Conservation (phyloP, 2,888 invertebrate species). For the Orthosia incerta region DNA sequence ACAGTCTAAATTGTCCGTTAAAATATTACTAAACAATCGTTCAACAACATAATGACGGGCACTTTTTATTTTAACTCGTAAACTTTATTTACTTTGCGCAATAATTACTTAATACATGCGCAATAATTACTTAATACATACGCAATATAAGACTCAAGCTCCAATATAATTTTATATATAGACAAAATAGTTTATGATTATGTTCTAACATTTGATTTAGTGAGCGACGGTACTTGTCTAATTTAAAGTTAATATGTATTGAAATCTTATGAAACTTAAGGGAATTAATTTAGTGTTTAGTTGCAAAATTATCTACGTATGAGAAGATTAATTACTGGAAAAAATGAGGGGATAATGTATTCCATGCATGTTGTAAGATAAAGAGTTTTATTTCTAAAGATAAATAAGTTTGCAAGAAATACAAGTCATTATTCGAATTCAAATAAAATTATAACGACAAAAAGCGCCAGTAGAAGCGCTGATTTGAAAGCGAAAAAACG, state of each 20-base stretch:
- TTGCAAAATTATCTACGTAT: conserved; percentile 24
- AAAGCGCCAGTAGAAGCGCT: too few species aligned
- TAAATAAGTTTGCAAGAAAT: too few species aligned
- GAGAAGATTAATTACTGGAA: conserved; percentile 20
- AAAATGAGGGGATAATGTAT: background rate
- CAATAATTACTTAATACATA: conserved; percentile 39
- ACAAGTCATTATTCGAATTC: too few species aligned
- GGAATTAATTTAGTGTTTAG: conserved; percentile 38
- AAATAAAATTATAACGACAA: too few species aligned
- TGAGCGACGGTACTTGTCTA: conserved; percentile 36
- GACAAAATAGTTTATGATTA: conserved; percentile 50
- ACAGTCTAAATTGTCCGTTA: conserved; percentile 13
- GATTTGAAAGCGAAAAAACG: too few species aligned
- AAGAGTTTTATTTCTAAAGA: too few species aligned
- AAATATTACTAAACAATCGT: conserved; percentile 8
- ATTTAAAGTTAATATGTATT: conserved; percentile 57
- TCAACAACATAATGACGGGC: conserved; percentile 28
- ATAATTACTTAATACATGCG: conserved; percentile 32
- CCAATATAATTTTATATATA: conserved; percentile 41
- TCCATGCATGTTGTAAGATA: too few species aligned
- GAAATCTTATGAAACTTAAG: conserved; percentile 51
- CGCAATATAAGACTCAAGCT: conserved; percentile 36
- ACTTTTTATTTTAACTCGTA: conserved; percentile 11
- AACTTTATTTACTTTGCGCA: conserved; percentile 39
- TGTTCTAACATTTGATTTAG: conserved; percentile 47